Conservation (phyloP, 2,888 invertebrate species). For the Odontothrips loti region DNA sequence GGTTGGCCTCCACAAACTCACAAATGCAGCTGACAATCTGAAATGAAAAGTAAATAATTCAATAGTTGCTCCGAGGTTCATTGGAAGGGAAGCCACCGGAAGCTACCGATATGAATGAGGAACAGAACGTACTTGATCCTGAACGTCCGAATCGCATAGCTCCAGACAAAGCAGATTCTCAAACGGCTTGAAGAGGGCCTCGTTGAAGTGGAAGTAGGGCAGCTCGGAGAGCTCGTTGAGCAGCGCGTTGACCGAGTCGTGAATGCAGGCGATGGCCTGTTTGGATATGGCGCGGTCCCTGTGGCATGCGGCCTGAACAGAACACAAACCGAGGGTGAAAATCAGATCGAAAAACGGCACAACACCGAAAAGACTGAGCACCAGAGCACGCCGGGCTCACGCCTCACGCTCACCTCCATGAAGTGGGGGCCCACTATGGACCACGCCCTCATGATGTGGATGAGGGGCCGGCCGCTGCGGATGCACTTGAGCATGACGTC, state of each 20-base stretch:
- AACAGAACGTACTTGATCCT: slow-evolving; percentile 59
- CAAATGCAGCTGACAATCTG: slow-evolving; percentile 93
- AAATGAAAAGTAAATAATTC: slow-evolving; percentile 35
- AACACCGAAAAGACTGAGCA: too few species aligned
- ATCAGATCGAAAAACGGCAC: too few species aligned
- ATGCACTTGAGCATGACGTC: slow-evolving; percentile 85
- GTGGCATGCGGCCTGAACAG: slow-evolving; percentile 77
- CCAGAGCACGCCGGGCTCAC: too few species aligned
- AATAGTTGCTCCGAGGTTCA: background rate
- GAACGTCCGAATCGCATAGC: slow-evolving; percentile 87
- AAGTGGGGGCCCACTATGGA: slow-evolving; percentile 88
- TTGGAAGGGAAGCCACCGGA: slow-evolving; percentile 28
- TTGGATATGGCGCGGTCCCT: slow-evolving; percentile 84
- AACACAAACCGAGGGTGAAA: slow-evolving; percentile 37
- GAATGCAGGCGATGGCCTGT: slow-evolving; percentile 85
- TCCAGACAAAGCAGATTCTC: slow-evolving; percentile 91
- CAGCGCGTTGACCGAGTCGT: slow-evolving; percentile 83
- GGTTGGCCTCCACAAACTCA: slow-evolving; percentile 91
- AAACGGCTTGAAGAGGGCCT: slow-evolving; percentile 89
- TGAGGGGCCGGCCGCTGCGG: slow-evolving; percentile 77
- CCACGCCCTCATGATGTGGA: slow-evolving; percentile 90
- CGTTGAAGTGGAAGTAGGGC: slow-evolving; percentile 93
- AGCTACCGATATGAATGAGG: background rate
- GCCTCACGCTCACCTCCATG: slow-evolving; percentile 74
- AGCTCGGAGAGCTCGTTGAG: slow-evolving; percentile 82